Evolutionary conservation across 2,888 invertebrate species (phyloP), one percentile per base, ranked within the genome.

Genomic region (Aphodius sticticus): DNA sequence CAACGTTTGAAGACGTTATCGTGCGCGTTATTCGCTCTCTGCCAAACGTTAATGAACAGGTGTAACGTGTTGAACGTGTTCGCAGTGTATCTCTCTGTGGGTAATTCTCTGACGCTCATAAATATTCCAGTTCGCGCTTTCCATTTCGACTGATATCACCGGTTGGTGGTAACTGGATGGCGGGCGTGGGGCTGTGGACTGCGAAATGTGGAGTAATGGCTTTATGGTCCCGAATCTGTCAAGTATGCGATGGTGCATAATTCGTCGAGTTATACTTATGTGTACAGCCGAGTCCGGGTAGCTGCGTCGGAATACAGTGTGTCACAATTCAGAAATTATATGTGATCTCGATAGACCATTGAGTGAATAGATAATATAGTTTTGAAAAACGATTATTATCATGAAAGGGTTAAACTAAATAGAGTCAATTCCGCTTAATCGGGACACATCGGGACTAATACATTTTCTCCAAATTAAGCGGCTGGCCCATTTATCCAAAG

Each of bases 191-290:
- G 53, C 53, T 5, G 53, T 53, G 53, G 53, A 53, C 53, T 53
- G 53, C 53, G 53, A 53, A 53, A 53, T 53, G 53, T 53, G 53
- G 53, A 53, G 53, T 53, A 53, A 53, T 53, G 53, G 53, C 53
- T 53, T 53, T 53, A 53, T 53, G 53, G 53, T 53, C 7, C 53
- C 53, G 53, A 53, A 53, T 53, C 53, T 53, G 53, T 53, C 53
- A 53, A 53, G 3, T 53, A 12, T 53, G 53, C 53, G 53, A 53
- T 53, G 53, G 9, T 53, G 53, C 12, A 12, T 53, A 53, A 53
- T 53, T 53, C 53, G 12, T 53, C 53, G 53, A 7, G 26, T 26
- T 26, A 26, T 26, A 26, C n/a, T n/a, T 26, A 3, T 26, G 26
- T 26, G 26, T 26, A 26, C 26, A 26, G 9, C 53, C 53, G 12